Conservation (phyloP, 2,888 invertebrate genomes). For the Tachina lurida region DNA sequence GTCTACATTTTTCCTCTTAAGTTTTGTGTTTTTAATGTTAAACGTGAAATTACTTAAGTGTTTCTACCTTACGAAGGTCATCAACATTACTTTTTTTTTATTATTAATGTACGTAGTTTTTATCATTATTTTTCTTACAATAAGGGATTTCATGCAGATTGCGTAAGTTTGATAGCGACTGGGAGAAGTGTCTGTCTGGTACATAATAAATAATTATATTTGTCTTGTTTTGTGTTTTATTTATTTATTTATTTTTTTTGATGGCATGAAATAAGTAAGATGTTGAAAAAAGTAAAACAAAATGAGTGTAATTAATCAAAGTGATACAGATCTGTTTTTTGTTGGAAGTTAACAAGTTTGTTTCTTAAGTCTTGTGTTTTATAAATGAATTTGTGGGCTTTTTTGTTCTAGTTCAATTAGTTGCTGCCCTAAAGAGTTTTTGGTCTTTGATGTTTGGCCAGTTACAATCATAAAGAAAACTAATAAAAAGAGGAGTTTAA, state of each 20-base stretch:
- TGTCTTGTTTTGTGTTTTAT: background rate
- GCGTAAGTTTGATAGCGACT: slow-evolving; percentile 41
- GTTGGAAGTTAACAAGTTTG: slow-evolving; percentile 38
- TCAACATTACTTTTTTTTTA: slow-evolving; percentile 15
- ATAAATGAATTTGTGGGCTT: background rate
- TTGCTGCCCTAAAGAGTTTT: background rate
- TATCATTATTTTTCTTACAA: slow-evolving; percentile 33
- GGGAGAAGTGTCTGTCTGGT: background rate
- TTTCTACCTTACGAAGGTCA: slow-evolving; percentile 38
- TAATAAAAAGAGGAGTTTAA: no score
- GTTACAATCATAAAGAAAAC: no score
- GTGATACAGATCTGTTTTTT: slow-evolving; percentile 16
- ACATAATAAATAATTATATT: slow-evolving; percentile 9
- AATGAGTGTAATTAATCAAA: slow-evolving; percentile 37
- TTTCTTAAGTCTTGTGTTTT: slow-evolving; percentile 60
- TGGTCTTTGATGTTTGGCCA: background rate
- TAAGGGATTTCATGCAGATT: slow-evolving; percentile 42
- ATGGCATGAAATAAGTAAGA: background rate
- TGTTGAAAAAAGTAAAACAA: background rate
- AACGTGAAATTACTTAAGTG: slow-evolving; percentile 10
- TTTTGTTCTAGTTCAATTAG: background rate
- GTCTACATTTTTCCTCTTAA: background rate
- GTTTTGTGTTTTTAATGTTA: slow-evolving; percentile 3
- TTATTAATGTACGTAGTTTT: background rate
- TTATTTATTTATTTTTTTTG: background rate